Percentiles rank a stretch among this genome's conserved stretches.
Evolutionary conservation across 1,140 invertebrate genomes (phyloP).

Genomic region (Anastatus disparis): DNA sequence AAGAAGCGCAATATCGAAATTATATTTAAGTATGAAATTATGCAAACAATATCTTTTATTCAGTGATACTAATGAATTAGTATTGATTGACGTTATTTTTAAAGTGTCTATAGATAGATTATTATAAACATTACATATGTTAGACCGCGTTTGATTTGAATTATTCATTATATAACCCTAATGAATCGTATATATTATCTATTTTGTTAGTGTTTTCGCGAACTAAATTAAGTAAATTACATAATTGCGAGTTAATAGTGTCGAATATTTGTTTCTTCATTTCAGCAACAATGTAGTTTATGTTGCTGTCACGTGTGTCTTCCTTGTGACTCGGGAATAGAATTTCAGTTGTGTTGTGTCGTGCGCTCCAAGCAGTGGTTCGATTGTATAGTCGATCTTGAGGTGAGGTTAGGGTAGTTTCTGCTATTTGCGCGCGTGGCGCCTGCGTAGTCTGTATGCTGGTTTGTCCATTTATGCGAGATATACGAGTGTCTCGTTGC

Average conservation of each 20-base stretch:
- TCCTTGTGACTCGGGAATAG: not conserved
- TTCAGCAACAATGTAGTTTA: not conserved
- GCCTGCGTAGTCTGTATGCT: not conserved
- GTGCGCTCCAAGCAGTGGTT: not conserved
- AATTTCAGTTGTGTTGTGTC: not conserved
- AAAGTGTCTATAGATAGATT: not conserved
- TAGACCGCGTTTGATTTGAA: no score
- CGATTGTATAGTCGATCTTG: not conserved
- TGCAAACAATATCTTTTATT: constrained; percentile 30
- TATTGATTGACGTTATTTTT: constrained; percentile 37
- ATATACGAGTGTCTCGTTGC: not conserved
- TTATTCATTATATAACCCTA: not conserved
- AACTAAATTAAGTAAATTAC: not conserved
- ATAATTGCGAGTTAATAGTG: not conserved
- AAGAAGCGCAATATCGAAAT: constrained; percentile 37
- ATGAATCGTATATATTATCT: not conserved
- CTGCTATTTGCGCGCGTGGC: not conserved
- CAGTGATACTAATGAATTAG: constrained; percentile 38
- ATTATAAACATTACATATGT: no score
- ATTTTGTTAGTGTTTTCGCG: not conserved
- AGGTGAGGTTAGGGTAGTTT: not conserved
- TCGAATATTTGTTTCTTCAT: not conserved
- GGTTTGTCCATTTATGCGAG: not conserved
- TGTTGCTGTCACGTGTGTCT: no score
- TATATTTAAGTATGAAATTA: constrained; percentile 19